A percentile compares a stretch with the other conserved stretches of the same genome.
These are phyloP conservation scores for Drosophila albomicans DNA, from an alignment of 1,140 invertebrate species.

Conservation along the genomic window DNA sequence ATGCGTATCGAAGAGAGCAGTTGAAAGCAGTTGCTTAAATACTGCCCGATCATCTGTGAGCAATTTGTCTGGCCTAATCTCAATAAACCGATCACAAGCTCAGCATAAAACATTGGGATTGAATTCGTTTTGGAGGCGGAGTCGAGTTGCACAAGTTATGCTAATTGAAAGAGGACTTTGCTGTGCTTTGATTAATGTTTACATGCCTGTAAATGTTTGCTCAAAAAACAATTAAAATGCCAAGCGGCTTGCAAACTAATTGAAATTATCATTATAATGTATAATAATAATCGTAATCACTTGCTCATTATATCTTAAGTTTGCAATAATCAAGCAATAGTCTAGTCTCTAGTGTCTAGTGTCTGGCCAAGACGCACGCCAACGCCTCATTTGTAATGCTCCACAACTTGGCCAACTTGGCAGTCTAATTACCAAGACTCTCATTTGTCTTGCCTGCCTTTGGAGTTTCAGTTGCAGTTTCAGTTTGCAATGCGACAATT, in stretches of 20 bases:
- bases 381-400: constrained; percentile 80
- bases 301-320: constrained; percentile 8
- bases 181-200: constrained; percentile 42
- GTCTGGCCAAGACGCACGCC: constrained; percentile 57
- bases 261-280: constrained; percentile 59
- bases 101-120: background rate
- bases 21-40: constrained; percentile 7
- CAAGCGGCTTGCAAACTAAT: constrained; percentile 46
- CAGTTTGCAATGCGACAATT: constrained; percentile 65
- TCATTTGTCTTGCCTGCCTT: constrained; percentile 11
- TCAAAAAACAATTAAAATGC: constrained; percentile 77
- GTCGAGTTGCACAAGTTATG: constrained; percentile 27
- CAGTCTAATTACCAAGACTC: constrained; percentile 64
- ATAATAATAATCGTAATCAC: constrained; percentile 36
- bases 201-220: constrained; percentile 60
- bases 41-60: constrained; percentile 5
- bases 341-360: background rate
- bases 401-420: constrained; percentile 5
- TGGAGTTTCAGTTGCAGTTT: constrained; percentile 14
- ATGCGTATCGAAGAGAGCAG: constrained; percentile 5
- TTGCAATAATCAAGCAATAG: constrained; percentile 30
- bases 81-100: constrained; percentile 12
- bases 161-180: constrained; percentile 19
- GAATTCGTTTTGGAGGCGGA: constrained; percentile 14
- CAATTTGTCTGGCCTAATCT: constrained; percentile 19